Percentiles rank a stretch among this genome's conserved stretches.
Evolutionary conservation across 2,888 invertebrate genomes (phyloP).

Genomic region (Himalopsyche tibetana): DNA sequence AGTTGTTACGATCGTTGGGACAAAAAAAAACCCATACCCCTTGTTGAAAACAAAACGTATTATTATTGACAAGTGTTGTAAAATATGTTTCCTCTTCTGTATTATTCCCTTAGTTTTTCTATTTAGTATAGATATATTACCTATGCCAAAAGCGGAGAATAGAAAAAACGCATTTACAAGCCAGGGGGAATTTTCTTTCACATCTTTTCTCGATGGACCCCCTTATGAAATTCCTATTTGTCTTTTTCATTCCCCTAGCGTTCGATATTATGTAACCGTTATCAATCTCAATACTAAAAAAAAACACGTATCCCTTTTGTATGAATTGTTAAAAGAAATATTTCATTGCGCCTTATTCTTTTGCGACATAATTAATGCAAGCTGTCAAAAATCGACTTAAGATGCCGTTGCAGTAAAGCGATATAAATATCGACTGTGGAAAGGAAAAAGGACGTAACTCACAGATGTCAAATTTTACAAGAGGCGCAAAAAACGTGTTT

Average conservation of each 20-base stretch:
- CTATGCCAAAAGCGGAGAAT: slow-evolving; percentile 2
- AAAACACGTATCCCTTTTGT: neutral
- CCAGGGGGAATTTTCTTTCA: slow-evolving; percentile 14
- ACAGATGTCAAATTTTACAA: no score
- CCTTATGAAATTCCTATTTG: slow-evolving; percentile 15
- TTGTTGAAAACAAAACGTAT: neutral
- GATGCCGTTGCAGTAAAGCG: no score
- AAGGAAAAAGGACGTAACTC: no score
- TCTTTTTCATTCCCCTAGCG: slow-evolving; percentile 12
- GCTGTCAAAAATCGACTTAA: no score
- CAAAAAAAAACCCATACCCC: no score
- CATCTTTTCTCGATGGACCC: neutral
- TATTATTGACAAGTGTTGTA: neutral
- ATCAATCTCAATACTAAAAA: neutral
- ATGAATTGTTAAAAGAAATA: neutral
- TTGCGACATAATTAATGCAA: no score
- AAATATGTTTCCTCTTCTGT: neutral
- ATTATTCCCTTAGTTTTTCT: slow-evolving; percentile 12
- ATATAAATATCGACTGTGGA: no score
- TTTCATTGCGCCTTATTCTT: no score
- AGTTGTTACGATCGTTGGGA: no score
- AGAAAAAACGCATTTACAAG: slow-evolving; percentile 9
- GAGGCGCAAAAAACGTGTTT: no score
- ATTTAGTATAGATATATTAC: neutral
- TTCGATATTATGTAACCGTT: neutral